Evolutionary conservation across 92 coral and sea anemone species (phyloP).

Genomic region (Pocillopora meandrina): DNA sequence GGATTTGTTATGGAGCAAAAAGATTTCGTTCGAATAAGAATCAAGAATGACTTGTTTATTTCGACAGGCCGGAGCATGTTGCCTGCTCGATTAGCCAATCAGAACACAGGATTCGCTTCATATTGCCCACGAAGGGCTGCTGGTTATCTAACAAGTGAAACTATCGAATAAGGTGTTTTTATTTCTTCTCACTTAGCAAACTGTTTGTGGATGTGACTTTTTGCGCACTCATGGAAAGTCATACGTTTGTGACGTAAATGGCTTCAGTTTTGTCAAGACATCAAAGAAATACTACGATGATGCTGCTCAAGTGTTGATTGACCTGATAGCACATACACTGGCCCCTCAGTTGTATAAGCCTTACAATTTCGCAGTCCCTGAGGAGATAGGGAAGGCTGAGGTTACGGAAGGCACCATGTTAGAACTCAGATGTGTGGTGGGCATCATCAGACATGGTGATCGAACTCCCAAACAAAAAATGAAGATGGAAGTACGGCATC

Average conservation of each 20-base stretch:
- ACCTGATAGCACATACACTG: slow-evolving; percentile 77
- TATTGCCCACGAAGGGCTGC: too few relatives aligned
- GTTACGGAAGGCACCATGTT: slow-evolving; percentile 81
- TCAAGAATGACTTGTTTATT: too few relatives aligned
- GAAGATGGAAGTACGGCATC: slow-evolving; percentile 97
- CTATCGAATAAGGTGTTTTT: not conserved
- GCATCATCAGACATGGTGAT: slow-evolving; percentile 95
- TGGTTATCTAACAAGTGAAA: not conserved
- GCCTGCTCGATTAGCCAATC: too few relatives aligned
- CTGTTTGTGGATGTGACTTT: slow-evolving; percentile 97
- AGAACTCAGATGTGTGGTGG: slow-evolving; percentile 94
- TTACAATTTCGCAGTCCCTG: slow-evolving; percentile 64
- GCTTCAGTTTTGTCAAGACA: slow-evolving; percentile 96
- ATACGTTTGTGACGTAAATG: slow-evolving; percentile 96
- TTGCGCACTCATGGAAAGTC: slow-evolving; percentile 93
- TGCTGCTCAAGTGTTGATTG: slow-evolving; percentile 89
- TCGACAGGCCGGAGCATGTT: too few relatives aligned
- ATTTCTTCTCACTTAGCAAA: slow-evolving; percentile 66
- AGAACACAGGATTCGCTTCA: too few relatives aligned
- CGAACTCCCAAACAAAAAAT: slow-evolving; percentile 98
- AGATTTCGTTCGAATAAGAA: too few relatives aligned
- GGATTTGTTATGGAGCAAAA: too few relatives aligned
- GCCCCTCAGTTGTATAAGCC: slow-evolving; percentile 94
- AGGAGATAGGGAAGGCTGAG: slow-evolving; percentile 66
- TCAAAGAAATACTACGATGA: slow-evolving; percentile 97